Conservation (phyloP, 2,113 vertebrate genomes). For the Eudyptes chrysolophus region DNA sequence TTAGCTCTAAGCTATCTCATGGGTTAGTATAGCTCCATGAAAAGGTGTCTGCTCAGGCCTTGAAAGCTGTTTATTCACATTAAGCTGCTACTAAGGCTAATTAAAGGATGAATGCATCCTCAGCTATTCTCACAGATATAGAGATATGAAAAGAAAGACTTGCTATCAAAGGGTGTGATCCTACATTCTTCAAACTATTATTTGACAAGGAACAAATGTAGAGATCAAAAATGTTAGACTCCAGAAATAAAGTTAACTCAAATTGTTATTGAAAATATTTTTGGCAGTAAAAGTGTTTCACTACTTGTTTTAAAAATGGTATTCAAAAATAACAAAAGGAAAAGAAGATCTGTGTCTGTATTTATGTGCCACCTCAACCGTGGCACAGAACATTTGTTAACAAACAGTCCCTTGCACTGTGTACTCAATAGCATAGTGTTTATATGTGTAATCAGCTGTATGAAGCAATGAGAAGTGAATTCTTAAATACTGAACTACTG, state of each 20-base stretch:
- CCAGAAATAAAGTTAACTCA: not conserved
- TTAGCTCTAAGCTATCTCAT: not conserved
- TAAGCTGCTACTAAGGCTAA: not conserved
- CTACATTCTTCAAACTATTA: not conserved
- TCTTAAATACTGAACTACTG: not conserved
- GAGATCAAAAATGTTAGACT: not conserved
- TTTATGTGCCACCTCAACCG: not conserved
- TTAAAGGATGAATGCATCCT: not conserved
- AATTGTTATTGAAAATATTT: not conserved
- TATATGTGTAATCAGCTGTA: slow-evolving; percentile 40
- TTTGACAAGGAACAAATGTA: not conserved
- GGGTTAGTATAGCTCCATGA: not conserved
- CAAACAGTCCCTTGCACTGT: not conserved
- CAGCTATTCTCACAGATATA: not conserved
- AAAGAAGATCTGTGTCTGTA: not conserved
- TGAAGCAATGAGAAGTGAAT: not conserved
- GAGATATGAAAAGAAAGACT: not conserved
- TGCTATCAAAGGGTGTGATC: not conserved
- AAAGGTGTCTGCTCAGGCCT: not conserved
- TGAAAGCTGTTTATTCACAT: not conserved
- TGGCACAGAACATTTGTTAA: not conserved
- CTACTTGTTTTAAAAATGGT: not conserved
- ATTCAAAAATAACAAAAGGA: not conserved
- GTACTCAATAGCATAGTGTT: not conserved
- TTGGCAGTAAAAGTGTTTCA: not conserved